phyloP scores from a whole-genome alignment of 2,113 vertebrate genomes.

The Pogonocichla stellata region DNA sequence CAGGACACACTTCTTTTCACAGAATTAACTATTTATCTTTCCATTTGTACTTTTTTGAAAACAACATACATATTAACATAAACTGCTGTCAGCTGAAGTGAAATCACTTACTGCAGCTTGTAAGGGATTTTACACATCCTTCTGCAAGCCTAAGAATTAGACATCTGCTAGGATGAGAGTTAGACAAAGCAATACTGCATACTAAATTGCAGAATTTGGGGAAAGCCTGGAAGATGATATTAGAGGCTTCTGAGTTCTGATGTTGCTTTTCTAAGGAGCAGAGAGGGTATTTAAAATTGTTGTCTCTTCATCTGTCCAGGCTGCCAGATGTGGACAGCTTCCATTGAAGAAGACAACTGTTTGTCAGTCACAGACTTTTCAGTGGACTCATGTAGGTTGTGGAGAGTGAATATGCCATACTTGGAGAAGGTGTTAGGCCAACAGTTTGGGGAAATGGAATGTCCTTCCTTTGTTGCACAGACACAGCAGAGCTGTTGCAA shows the following conservation, averaged over 20 bases:
- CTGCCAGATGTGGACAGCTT: neutral
- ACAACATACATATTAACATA: neutral
- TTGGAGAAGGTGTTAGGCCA: neutral
- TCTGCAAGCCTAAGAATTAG: neutral
- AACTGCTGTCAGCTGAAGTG: neutral
- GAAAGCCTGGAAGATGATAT: neutral
- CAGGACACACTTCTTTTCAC: neutral
- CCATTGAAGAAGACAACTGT: neutral
- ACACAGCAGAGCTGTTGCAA: neutral
- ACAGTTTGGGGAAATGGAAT: rapidly evolving
- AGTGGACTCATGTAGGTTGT: neutral
- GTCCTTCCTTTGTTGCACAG: neutral
- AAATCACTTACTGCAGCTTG: neutral
- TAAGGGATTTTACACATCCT: neutral
- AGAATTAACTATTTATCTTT: neutral
- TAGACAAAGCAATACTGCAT: neutral
- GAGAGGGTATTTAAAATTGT: neutral
- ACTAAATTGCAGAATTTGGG: neutral
- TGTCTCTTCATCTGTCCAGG: neutral
- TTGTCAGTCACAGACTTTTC: neutral
- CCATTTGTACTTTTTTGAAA: neutral
- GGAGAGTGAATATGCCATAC: neutral
- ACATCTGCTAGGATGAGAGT: neutral
- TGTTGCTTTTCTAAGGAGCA: neutral
- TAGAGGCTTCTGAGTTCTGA: neutral